Conservation (phyloP, 2,888 invertebrate species). For the Ichneumoninae sp. region DNA sequence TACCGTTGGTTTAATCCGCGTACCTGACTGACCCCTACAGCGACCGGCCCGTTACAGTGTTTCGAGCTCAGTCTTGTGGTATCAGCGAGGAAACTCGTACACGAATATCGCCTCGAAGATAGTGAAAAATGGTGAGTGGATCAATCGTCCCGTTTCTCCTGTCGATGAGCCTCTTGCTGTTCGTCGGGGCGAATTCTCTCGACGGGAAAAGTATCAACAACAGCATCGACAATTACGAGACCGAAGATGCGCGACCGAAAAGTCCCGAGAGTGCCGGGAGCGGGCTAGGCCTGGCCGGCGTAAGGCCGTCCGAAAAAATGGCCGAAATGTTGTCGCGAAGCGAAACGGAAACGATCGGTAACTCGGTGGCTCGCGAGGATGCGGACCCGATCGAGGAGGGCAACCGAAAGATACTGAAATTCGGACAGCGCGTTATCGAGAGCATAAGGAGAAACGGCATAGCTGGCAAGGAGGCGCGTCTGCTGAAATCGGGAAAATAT, state of each 20-base stretch:
- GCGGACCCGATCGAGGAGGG: constrained; percentile 47
- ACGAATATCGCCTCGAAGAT: neutral
- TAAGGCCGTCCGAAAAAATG: neutral
- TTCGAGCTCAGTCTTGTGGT: constrained; percentile 45
- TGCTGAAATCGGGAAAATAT: constrained; percentile 40
- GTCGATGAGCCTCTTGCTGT: neutral
- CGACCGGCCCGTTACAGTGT: constrained; percentile 17
- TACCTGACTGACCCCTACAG: constrained; percentile 19
- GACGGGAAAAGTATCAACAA: neutral
- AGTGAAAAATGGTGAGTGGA: constrained; percentile 34
- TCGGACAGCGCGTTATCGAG: constrained; percentile 47
- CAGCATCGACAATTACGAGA: constrained; percentile 5
- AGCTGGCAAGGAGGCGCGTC: constrained; percentile 9
- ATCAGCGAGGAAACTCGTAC: constrained; percentile 36
- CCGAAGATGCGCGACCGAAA: neutral
- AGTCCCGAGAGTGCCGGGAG: neutral
- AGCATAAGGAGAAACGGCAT: constrained; percentile 43
- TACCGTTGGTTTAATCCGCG: constrained; percentile 41
- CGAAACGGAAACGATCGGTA: neutral
- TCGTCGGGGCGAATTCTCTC: neutral
- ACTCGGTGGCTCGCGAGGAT: constrained; percentile 40
- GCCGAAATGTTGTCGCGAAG: constrained; percentile 47
- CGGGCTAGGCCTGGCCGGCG: too few species aligned
- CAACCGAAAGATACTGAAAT: constrained; percentile 44
- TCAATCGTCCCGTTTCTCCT: constrained; percentile 1